Conservation (phyloP, 2,797 vertebrate genomes). For the Forpus xanthops region DNA sequence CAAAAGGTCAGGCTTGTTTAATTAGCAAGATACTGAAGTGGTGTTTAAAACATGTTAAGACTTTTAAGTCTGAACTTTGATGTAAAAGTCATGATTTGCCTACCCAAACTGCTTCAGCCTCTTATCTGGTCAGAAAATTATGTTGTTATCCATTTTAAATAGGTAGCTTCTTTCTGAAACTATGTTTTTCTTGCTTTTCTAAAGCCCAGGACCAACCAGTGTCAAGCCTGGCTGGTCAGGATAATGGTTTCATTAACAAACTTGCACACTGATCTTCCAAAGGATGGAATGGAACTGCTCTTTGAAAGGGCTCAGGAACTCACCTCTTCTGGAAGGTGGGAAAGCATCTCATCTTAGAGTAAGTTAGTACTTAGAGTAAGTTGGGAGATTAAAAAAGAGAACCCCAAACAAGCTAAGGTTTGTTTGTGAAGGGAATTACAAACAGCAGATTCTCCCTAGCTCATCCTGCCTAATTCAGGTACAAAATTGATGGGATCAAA, state of each 20-base stretch:
- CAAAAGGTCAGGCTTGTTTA: constrained; percentile 66
- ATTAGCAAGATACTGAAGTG: constrained; percentile 53
- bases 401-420: background rate
- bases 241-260: background rate
- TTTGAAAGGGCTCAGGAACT: constrained; percentile 10
- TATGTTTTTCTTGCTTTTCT: background rate
- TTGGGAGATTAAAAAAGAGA: background rate
- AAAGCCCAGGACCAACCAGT: background rate
- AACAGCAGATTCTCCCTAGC: background rate
- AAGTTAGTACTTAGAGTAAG: background rate
- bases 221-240: background rate
- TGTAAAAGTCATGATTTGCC: constrained; percentile 40
- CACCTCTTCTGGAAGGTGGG: background rate
- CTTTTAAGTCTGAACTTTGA: constrained; percentile 4
- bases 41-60: constrained; percentile 59
- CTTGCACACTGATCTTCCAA: background rate
- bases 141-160: background rate
- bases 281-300: background rate
- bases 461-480: background rate
- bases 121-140: background rate
- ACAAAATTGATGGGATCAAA: background rate
- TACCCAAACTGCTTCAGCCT: background rate
- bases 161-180: background rate
- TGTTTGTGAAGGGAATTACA: background rate
- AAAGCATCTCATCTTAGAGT: background rate